Evolutionary conservation across 1,140 invertebrate species (phyloP), one percentile per base, ranked within the genome.

Genomic region (Reticulitermes speratus): DNA sequence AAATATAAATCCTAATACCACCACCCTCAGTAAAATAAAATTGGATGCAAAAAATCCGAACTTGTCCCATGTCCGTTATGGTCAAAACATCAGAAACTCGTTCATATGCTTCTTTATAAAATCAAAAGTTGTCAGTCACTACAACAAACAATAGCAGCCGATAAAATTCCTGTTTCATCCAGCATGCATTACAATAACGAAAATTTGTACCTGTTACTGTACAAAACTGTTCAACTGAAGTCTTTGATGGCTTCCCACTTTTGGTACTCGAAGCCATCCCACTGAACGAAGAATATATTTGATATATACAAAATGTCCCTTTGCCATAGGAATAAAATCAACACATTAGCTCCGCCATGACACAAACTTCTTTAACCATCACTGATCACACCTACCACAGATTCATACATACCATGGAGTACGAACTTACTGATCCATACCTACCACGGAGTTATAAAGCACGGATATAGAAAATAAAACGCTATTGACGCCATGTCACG

Each of bases 151-250:
- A 0, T 55, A 55, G 14, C 52, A 55, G 52, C 19, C 19, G 11
- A 55, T 2, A 21, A 0, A 55, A 55, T 21, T 5, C 52, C 7
- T 75, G 65, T 38, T 38, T 38, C 38, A 30, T 30, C 25, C n/a
- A 75, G 65, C 14, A 30, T 16, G n/a, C 14, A 30, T 14, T 11
- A 75, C 9, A 23, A 19, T 12, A 65, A 25, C 16, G 16, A 65
- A 65, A 75, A 75, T n/a, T 7, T 25, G n/a, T 75, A 75, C 65
- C 65, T 30, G 65, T 75, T n/a, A 75, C 65, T 14, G 65, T 30
- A 75, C 65, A 75, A 30, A 75, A 75, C n/a, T 75, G 65, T 75
- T 75, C 65, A n/a, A 75, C n/a, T 75, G 65, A 25, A n/a, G 25
- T 14, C 14, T 75, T 75, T 75, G 65, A n/a, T 30, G 65, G 65